Conservation (phyloP, 2,113 vertebrate genomes). For the Castor canadensis region DNA sequence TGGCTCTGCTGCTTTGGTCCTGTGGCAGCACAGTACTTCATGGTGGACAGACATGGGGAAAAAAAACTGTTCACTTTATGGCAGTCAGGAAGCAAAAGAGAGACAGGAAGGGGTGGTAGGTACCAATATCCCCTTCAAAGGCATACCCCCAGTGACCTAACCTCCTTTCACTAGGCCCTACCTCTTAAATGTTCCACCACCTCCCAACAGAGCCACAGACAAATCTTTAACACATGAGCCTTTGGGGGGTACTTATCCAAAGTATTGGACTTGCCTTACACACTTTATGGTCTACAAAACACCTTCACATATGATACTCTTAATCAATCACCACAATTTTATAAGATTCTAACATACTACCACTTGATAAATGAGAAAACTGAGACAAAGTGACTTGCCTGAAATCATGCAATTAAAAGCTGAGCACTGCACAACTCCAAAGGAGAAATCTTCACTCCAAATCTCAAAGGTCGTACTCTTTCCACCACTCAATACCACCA, state of each 20-base stretch:
- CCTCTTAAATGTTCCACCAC: background rate
- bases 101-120: background rate
- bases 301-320: background rate
- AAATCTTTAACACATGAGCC: background rate
- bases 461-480: background rate
- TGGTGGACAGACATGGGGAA: too few species aligned
- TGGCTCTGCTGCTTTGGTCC: background rate
- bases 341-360: background rate
- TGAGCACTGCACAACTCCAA: background rate
- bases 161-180: background rate
- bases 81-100: background rate
- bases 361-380: background rate
- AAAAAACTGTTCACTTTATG: background rate
- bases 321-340: background rate
- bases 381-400: background rate
- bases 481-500: background rate
- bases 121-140: background rate
- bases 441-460: background rate
- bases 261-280: background rate
- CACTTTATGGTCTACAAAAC: background rate
- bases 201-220: background rate
- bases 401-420: background rate
- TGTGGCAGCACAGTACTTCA: background rate
- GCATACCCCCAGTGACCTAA: background rate
- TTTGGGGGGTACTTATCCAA: background rate